phyloP scores from a whole-genome alignment of 2,113 vertebrate genomes.

The Tetrax tetrax region DNA sequence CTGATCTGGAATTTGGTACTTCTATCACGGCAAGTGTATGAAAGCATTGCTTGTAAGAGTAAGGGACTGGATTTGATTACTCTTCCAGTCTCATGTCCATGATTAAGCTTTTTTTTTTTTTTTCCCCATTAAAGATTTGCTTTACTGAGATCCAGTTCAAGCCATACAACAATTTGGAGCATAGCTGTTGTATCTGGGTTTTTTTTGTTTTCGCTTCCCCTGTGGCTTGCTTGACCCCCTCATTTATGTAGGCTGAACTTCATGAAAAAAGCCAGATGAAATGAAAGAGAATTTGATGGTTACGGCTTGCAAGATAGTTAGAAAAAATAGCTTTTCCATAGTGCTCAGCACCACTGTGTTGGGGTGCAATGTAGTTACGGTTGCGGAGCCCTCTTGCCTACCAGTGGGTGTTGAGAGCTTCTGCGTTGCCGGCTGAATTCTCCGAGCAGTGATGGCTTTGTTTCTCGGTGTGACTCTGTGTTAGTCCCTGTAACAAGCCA shows the following conservation, averaged over 20 bases:
- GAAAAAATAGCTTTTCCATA: not conserved
- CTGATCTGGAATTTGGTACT: not conserved
- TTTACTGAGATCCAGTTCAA: not conserved
- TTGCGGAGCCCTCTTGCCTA: not conserved
- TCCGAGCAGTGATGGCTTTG: not conserved
- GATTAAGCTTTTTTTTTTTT: not conserved
- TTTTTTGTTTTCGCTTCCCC: rapidly evolving
- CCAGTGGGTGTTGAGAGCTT: not conserved
- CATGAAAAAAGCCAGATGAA: not conserved
- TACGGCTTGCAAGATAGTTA: not conserved
- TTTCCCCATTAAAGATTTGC: not conserved
- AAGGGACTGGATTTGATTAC: not conserved
- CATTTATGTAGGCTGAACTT: not conserved
- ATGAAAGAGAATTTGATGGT: not conserved
- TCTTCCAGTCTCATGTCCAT: not conserved
- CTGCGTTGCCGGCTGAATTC: not conserved
- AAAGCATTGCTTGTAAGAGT: not conserved
- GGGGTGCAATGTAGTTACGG: not conserved
- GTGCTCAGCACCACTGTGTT: not conserved
- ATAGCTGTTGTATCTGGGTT: not conserved
- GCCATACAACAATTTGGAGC: not conserved
- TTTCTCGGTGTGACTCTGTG: not conserved
- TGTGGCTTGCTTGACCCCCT: rapidly evolving
- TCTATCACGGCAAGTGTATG: not conserved
- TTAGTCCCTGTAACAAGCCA: not conserved